Evolutionary conservation across 37 sponge, comb jelly and placozoan species (phyloP), one percentile per base, ranked within the genome.

Genomic region (Axinella damicornis): DNA sequence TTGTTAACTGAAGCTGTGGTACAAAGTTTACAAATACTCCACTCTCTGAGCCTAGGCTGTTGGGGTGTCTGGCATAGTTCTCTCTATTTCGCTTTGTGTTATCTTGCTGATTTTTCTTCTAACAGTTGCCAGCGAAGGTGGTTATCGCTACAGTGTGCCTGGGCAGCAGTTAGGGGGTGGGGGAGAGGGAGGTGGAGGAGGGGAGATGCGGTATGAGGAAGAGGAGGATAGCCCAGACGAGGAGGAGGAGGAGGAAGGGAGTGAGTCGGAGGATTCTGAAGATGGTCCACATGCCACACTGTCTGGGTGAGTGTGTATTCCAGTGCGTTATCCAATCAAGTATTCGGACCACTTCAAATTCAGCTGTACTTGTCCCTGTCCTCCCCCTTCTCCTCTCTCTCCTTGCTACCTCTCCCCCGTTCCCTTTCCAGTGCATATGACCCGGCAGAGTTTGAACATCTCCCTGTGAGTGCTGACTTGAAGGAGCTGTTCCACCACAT

Each of bases 401-500:
- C 69, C 35, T 46, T 67, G 17, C 34, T 24, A 11, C 68, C 30
- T 9, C 46, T 9, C 9, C 9, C 46, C 9, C 46, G 6, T 46
- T 9, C 9, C 46, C 58, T 71, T 74, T 81, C 46, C 63, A 94
- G 99, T 1, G 97, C 77, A 2, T 98, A 98, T 79, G 97, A 98
- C 61, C 95, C 99, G 32, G 84, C 87, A 67, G 95, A 98, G 35
- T 98, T 86, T 86, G 84, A 89, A n/a, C 87, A 95, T 73, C 90
- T 98, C 22, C 91, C 65, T 52, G 97, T 98, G 13, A 74, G 84
- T 39, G 34, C 46, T 66, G 99, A 98, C 52, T 24, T 96, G 56
- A 93, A 95, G 67, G 95, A 98, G 53, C 85, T 98, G 52, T 98
- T 98, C 80, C 82, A 95, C 53, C 87, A 96, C 83, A 96, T 98